These are phyloP conservation scores for Perizoma affinitatum DNA, from an alignment of 2,888 invertebrate genomes.

Conservation along the genomic window DNA sequence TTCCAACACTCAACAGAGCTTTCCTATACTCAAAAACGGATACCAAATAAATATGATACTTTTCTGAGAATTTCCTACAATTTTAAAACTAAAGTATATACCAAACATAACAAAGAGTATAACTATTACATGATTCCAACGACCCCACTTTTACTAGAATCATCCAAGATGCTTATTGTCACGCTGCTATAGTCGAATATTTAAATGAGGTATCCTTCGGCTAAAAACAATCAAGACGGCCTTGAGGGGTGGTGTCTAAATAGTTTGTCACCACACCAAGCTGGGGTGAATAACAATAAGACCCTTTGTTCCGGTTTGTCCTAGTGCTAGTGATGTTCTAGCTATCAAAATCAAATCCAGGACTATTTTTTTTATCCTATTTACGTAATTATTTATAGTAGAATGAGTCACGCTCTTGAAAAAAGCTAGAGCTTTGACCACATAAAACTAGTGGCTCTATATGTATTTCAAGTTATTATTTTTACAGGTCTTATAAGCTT, in stretches of 20 bases:
- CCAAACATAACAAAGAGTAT: conserved; percentile 5
- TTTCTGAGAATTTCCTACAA: no score
- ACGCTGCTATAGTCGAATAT: conserved; percentile 34
- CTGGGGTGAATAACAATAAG: conserved; percentile 81
- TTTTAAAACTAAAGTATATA: no score
- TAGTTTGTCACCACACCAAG: conserved; percentile 69
- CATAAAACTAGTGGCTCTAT: no score
- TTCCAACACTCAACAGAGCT: no score
- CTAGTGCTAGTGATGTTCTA: conserved; percentile 16
- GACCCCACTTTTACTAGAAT: conserved; percentile 6
- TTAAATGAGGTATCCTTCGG: conserved; percentile 50
- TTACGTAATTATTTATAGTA: no score
- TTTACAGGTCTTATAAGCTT: no score
- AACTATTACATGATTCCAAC: conserved; percentile 7
- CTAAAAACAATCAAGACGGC: conserved; percentile 60
- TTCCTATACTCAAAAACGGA: no score
- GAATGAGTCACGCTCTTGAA: no score
- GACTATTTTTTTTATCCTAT: no score
- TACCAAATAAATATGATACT: no score
- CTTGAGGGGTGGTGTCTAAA: conserved; percentile 65
- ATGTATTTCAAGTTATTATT: no score
- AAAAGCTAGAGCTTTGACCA: no score
- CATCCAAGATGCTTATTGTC: conserved; percentile 29
- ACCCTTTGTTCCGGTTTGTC: conserved; percentile 66
- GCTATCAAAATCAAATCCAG: not conserved